Evolutionary conservation across 2,888 invertebrate species (phyloP).

Genomic region (Platycheirus albimanus): DNA sequence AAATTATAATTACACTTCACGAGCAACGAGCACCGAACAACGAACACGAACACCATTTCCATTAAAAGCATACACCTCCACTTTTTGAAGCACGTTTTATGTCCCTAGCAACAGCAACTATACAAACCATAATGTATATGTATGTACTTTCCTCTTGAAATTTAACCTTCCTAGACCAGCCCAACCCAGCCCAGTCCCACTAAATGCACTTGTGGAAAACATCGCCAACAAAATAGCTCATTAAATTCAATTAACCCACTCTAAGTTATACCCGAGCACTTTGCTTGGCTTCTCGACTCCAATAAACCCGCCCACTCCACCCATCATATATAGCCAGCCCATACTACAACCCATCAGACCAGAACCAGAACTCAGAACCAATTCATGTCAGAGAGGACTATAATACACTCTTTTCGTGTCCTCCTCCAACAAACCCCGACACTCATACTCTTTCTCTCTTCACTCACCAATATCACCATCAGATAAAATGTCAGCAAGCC

Average conservation of each 20-base stretch:
- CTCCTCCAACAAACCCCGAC: background rate
- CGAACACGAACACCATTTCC: conserved; percentile 54
- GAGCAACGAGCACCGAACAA: no score
- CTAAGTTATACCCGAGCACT: conserved; percentile 24
- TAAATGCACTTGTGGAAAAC: conserved; percentile 54
- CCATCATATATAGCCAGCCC: background rate
- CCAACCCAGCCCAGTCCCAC: background rate
- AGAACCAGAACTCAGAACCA: conserved; percentile 3
- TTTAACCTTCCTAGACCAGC: background rate
- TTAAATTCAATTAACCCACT: conserved; percentile 72
- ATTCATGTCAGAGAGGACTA: conserved; percentile 14
- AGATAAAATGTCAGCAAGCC: conserved; percentile 54
- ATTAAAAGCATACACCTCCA: conserved; percentile 52
- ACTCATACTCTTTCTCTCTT: background rate
- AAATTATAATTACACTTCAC: conserved; percentile 72
- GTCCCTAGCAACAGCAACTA: background rate
- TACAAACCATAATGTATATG: no score
- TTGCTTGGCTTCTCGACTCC: conserved; percentile 43
- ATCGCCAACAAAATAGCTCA: conserved; percentile 68
- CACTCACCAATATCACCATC: background rate
- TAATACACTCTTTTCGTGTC: background rate
- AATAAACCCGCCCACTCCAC: conserved; percentile 2
- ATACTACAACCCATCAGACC: background rate
- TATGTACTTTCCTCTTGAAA: no score
- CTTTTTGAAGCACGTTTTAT: conserved; percentile 16